Percentiles rank a stretch among this genome's conserved stretches.
Evolutionary conservation across 2,797 vertebrate genomes (phyloP).

Genomic region (Acridotheres tristis): DNA sequence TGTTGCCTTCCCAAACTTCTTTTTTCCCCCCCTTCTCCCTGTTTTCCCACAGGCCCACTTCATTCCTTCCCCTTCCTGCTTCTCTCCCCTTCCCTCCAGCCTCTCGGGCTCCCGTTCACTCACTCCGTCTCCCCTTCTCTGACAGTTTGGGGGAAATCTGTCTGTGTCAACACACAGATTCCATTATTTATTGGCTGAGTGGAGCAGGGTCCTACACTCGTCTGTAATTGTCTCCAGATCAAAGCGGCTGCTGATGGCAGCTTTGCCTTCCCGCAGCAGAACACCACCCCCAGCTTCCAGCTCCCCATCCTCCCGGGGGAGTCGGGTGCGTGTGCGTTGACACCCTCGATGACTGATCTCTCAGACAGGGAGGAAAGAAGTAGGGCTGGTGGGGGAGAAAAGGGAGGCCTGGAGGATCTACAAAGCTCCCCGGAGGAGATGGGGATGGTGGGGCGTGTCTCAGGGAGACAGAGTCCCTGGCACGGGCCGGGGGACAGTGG

Average conservation of each 20-base stretch:
- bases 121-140: not conserved
- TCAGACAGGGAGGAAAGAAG: conserved; percentile 49
- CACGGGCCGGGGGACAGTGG: not conserved
- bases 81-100: not conserved
- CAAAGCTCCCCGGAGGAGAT: not conserved
- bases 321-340: not conserved
- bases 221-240: conserved; percentile 69
- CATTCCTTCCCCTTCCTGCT: not conserved
- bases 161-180: conserved; percentile 57
- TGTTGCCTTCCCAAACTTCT: not conserved
- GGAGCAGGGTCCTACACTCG: conserved; percentile 51
- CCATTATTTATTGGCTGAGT: conserved; percentile 66
- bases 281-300: conserved; percentile 33
- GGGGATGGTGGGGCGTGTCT: not conserved
- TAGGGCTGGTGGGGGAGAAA: conserved; percentile 35
- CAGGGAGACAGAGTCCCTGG: not conserved
- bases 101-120: not conserved
- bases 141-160: conserved; percentile 67
- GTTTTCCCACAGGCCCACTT: not conserved
- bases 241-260: conserved; percentile 61
- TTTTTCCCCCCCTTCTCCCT: not conserved
- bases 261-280: conserved; percentile 47
- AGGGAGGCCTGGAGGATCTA: not conserved
- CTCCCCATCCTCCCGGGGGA: conserved; percentile 37
- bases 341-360: conserved; percentile 48